Conservation (phyloP, 2,888 invertebrate species). For the Leptarthrus brevirostris region DNA sequence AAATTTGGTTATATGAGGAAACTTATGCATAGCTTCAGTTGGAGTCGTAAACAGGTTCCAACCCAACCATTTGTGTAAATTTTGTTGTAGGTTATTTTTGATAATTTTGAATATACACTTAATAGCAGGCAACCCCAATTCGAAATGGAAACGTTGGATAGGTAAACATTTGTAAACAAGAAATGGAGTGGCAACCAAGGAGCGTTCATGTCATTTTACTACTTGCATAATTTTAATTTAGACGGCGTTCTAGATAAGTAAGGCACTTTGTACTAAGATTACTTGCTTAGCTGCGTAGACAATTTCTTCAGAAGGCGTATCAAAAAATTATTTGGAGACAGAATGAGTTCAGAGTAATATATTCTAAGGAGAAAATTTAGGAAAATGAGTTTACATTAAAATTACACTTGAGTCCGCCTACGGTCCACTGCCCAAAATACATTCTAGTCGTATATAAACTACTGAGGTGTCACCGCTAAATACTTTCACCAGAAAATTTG, state of each 20-base stretch:
- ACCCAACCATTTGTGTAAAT: constrained; percentile 11
- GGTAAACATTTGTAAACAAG: constrained; percentile 23
- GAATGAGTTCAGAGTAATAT: constrained; percentile 43
- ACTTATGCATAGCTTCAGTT: no score
- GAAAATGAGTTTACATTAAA: constrained; percentile 39
- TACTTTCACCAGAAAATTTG: constrained; percentile 34
- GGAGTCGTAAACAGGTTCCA: not conserved
- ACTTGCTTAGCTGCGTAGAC: not conserved
- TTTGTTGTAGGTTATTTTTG: not conserved
- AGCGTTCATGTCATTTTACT: not conserved
- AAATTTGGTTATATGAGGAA: no score
- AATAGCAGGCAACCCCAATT: constrained; percentile 10
- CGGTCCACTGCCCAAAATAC: constrained; percentile 37
- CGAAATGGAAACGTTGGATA: constrained; percentile 1
- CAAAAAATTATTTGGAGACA: constrained; percentile 44
- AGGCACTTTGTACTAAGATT: constrained; percentile 25
- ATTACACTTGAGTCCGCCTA: constrained; percentile 30
- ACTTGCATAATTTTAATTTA: constrained; percentile 41
- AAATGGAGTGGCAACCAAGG: not conserved
- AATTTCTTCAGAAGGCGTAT: not conserved
- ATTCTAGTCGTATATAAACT: constrained; percentile 33
- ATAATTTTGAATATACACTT: not conserved
- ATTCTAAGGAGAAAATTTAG: constrained; percentile 30
- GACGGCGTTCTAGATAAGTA: constrained; percentile 30
- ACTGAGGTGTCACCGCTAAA: constrained; percentile 35